Percentiles rank a stretch among this genome's conserved stretches.
Evolutionary conservation across 2,113 vertebrate species (phyloP).

Genomic region (Eclectus roratus): DNA sequence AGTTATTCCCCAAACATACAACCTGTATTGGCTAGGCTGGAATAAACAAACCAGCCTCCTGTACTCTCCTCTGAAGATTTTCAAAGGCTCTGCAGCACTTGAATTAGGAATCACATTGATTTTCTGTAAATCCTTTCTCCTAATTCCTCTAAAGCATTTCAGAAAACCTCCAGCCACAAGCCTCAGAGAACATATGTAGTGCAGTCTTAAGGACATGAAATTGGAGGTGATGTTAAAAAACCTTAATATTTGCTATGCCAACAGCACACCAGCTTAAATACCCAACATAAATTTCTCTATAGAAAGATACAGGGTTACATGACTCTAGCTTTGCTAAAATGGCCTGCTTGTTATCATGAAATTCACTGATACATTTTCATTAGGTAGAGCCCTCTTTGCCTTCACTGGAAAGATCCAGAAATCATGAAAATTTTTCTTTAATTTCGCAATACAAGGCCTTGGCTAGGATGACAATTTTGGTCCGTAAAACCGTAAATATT

Average conservation of each 20-base stretch:
- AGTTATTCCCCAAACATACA: background rate
- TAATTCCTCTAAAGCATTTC: slow-evolving; percentile 25
- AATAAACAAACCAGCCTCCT: slow-evolving; percentile 14
- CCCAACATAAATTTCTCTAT: background rate
- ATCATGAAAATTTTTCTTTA: slow-evolving; percentile 54
- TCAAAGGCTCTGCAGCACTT: slow-evolving; percentile 10
- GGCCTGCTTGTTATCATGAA: slow-evolving; percentile 5
- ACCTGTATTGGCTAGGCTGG: background rate
- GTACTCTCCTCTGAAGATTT: slow-evolving; percentile 26
- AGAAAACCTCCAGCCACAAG: slow-evolving; percentile 10
- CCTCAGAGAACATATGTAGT: background rate
- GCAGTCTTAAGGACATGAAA: background rate
- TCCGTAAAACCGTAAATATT: slow-evolving; percentile 79
- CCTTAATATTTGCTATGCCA: background rate
- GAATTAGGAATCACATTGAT: slow-evolving; percentile 16
- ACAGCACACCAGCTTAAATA: background rate
- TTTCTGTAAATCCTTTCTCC: slow-evolving; percentile 35
- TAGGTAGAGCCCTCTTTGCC: background rate
- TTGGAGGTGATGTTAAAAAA: background rate
- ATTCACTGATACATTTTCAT: slow-evolving; percentile 45
- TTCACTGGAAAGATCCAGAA: slow-evolving; percentile 53
- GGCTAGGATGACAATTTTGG: slow-evolving; percentile 69
- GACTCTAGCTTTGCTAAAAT: slow-evolving; percentile 1
- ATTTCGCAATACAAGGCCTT: slow-evolving; percentile 69
- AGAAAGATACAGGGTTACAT: background rate